Evolutionary conservation across 2,113 vertebrate genomes (phyloP).

Genomic region (Ondatra zibethicus): DNA sequence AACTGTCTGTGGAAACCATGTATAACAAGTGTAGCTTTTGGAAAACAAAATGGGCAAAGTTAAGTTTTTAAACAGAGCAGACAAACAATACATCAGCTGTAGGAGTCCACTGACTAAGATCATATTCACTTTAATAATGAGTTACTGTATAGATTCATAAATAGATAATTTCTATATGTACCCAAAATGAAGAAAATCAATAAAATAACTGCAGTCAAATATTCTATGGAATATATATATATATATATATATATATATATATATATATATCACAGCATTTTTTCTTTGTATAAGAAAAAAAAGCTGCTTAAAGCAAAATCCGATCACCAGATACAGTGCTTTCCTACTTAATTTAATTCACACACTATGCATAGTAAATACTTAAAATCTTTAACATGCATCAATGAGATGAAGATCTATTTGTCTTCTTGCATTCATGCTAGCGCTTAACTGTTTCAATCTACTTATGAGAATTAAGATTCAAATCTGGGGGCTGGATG

Average conservation of each 20-base stretch:
- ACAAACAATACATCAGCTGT: background rate
- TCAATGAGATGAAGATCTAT: background rate
- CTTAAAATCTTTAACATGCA: background rate
- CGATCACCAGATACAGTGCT: background rate
- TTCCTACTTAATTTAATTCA: constrained; percentile 7
- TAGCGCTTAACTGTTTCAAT: background rate
- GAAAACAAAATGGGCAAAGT: background rate
- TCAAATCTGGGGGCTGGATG: background rate
- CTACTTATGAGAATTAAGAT: background rate
- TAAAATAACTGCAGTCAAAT: background rate
- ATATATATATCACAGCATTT: no score
- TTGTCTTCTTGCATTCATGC: constrained; percentile 13
- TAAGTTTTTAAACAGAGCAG: background rate
- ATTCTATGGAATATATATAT: no score
- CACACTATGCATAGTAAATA: background rate
- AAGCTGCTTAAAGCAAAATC: background rate
- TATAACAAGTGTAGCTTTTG: background rate
- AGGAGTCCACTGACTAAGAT: background rate
- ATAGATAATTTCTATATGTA: background rate
- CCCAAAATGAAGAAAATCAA: constrained; percentile 5
- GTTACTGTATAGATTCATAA: background rate
- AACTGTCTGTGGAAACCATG: background rate
- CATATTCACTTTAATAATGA: constrained; percentile 1
- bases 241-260: no score
- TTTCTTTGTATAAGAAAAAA: background rate